These are phyloP conservation scores for Drosophila cognata DNA, from an alignment of 2,888 invertebrate genomes.

Conservation along the genomic window DNA sequence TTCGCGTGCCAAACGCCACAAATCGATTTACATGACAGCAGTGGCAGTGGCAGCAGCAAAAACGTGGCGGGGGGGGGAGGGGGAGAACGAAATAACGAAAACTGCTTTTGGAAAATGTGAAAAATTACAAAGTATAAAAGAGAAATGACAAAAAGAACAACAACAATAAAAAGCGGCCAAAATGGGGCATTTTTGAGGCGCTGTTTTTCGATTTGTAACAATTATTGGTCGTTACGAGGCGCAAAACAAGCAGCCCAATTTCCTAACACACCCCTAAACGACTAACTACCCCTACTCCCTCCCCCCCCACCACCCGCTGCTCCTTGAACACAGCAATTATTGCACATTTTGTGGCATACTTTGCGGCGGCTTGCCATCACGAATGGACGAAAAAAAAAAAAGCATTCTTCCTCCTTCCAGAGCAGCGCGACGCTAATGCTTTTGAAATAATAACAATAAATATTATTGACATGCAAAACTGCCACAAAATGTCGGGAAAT, in stretches of 20 bases:
- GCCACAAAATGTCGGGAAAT: constrained; percentile 66
- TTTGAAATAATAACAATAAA: constrained; percentile 74
- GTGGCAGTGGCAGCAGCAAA: not conserved
- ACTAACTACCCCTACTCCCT: not conserved
- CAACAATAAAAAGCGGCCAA: not conserved
- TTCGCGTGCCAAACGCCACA: constrained; percentile 69
- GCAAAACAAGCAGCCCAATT: constrained; percentile 55
- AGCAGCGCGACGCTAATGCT: constrained; percentile 43
- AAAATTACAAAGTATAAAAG: constrained; percentile 59
- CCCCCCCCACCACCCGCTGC: not conserved
- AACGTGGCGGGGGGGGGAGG: too few relatives aligned
- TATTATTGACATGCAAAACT: constrained; percentile 73
- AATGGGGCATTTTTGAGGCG: constrained; percentile 50
- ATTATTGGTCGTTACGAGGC: constrained; percentile 67
- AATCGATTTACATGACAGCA: constrained; percentile 63
- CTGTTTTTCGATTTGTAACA: constrained; percentile 68
- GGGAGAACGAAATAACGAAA: constrained; percentile 18
- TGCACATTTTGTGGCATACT: constrained; percentile 65
- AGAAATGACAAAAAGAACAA: constrained; percentile 44
- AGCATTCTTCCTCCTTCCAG: not conserved
- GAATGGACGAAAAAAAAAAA: constrained; percentile 17
- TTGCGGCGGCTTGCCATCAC: constrained; percentile 51
- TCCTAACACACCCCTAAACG: constrained; percentile 23
- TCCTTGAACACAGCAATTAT: constrained; percentile 45
- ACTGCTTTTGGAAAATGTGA: constrained; percentile 56